phyloP scores from a whole-genome alignment of 35 echinoderm and acorn worm genomes.

The Ptychodera flava region DNA sequence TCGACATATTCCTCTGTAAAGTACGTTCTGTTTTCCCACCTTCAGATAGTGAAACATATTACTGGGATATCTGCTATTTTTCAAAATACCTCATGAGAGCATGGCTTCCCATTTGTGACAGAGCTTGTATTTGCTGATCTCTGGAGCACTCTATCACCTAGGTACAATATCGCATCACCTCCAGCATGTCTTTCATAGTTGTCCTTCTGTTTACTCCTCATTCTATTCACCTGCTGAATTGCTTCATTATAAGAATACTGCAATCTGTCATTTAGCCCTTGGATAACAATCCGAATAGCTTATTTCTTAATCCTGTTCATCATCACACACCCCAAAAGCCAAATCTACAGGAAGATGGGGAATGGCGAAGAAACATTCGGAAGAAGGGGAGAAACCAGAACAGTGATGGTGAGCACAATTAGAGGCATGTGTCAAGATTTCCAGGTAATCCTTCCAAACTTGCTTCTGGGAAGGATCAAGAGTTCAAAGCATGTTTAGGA shows the following conservation, averaged over 20 bases:
- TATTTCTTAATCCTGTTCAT: not conserved
- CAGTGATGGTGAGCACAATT: slow-evolving; percentile 12
- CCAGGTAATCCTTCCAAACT: slow-evolving; percentile 29
- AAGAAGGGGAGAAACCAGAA: slow-evolving; percentile 21
- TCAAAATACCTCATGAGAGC: too few relatives aligned
- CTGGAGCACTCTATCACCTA: slow-evolving; percentile 44
- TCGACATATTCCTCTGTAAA: too few relatives aligned
- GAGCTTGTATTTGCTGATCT: too few relatives aligned
- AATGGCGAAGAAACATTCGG: slow-evolving; percentile 41
- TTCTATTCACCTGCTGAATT: not conserved
- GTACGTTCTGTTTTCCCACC: too few relatives aligned
- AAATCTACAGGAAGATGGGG: too few relatives aligned
- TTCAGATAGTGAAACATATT: too few relatives aligned
- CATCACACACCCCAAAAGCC: not conserved
- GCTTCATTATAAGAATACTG: slow-evolving; percentile 14
- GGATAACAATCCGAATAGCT: slow-evolving; percentile 16
- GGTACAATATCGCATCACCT: slow-evolving; percentile 2
- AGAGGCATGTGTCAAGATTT: slow-evolving; percentile 13
- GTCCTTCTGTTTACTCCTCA: slow-evolving; percentile 8
- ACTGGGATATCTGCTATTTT: too few relatives aligned
- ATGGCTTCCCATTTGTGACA: too few relatives aligned
- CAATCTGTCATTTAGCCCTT: not conserved
- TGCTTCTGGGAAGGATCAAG: not conserved
- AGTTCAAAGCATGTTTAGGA: slow-evolving; percentile 41
- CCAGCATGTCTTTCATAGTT: slow-evolving; percentile 6